Percentiles rank a stretch among this genome's conserved stretches.
These are phyloP conservation scores for Encarsia formosa DNA, from an alignment of 2,888 invertebrate genomes.

Conservation along the genomic window DNA sequence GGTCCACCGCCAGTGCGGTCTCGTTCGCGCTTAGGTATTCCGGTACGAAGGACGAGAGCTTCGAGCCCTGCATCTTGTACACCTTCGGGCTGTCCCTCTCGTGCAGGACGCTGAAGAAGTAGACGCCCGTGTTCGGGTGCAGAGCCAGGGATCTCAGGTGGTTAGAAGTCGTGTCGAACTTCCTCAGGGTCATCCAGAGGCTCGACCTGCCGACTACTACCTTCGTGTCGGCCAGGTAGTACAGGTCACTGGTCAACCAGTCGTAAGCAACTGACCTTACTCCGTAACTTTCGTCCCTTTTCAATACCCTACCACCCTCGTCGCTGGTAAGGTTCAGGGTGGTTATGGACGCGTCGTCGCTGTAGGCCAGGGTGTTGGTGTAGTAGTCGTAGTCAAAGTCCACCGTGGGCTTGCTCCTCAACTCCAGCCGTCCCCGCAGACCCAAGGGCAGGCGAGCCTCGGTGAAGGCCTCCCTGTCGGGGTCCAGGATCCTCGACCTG, in stretches of 20 bases:
- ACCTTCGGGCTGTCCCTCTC: neutral
- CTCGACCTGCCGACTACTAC: neutral
- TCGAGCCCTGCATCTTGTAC: conserved; percentile 1
- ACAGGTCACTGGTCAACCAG: conserved; percentile 16
- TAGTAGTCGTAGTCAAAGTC: conserved; percentile 14
- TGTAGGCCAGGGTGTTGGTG: conserved; percentile 1
- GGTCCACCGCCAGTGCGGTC: conserved; percentile 6
- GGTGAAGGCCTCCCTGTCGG: neutral
- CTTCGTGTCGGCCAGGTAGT: conserved; percentile 12
- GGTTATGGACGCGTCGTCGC: conserved; percentile 7
- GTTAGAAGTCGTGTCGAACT: neutral
- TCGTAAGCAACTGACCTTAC: conserved; percentile 9
- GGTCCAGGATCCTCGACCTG: conserved; percentile 3
- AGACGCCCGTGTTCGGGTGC: conserved; percentile 3
- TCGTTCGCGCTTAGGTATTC: neutral
- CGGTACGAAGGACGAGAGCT: neutral
- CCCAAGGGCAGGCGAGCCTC: conserved; percentile 11
- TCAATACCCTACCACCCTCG: too few species aligned
- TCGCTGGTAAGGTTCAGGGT: neutral
- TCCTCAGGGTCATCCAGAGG: conserved; percentile 4
- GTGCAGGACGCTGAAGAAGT: conserved; percentile 12
- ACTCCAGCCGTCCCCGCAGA: neutral
- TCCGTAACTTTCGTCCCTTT: too few species aligned
- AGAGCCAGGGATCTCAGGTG: conserved; percentile 4
- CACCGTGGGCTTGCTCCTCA: neutral